These are phyloP conservation scores for Fratercula arctica DNA, from an alignment of 2,797 vertebrate species.

Conservation along the genomic window DNA sequence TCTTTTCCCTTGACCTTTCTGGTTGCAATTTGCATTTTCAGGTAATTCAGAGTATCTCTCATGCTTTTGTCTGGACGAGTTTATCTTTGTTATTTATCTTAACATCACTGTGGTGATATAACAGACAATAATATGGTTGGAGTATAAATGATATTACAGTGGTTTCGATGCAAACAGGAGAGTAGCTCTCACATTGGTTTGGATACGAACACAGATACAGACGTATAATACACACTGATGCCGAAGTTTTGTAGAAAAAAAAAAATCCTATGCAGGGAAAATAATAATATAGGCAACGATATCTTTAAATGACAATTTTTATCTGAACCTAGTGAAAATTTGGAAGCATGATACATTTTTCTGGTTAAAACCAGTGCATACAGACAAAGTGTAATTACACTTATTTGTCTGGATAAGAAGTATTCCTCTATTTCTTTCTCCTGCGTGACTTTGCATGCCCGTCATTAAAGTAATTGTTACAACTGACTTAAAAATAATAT, in stretches of 20 bases:
- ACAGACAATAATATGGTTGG: background rate
- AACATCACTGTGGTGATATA: background rate
- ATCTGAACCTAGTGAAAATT: background rate
- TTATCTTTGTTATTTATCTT: background rate
- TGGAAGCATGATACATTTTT: background rate
- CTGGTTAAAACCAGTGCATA: background rate
- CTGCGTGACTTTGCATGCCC: background rate
- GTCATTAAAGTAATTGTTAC: background rate
- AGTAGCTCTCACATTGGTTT: fast-evolving
- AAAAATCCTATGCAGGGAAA: background rate
- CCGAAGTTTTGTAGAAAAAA: background rate
- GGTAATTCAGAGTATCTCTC: background rate
- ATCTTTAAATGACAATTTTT: background rate
- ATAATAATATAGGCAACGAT: fast-evolving
- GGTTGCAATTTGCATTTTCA: background rate
- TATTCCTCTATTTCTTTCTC: background rate
- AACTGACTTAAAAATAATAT: background rate
- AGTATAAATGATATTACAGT: background rate
- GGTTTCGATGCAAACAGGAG: background rate
- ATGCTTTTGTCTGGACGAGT: background rate
- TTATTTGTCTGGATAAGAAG: background rate
- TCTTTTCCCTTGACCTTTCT: background rate
- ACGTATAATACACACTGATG: background rate
- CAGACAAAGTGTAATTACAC: background rate
- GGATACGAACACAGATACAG: background rate